Percentiles rank a stretch among this genome's conserved stretches.
These are phyloP conservation scores for Paracentrotus lividus DNA, from an alignment of 53 echinoderm and acorn worm species.

Conservation along the genomic window DNA sequence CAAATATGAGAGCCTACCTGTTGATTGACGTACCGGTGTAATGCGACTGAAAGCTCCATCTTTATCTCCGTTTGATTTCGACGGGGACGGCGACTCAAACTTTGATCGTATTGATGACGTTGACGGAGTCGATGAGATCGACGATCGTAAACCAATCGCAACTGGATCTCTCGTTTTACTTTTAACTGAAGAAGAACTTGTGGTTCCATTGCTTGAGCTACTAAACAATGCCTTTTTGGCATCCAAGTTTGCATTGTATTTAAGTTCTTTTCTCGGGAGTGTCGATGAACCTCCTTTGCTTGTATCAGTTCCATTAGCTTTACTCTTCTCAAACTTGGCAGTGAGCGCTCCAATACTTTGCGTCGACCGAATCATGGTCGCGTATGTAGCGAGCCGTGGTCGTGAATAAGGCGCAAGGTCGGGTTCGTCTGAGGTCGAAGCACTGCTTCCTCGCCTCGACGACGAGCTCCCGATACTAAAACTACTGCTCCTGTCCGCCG, in stretches of 20 bases:
- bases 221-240: slow-evolving; percentile 72
- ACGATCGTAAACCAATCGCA: slow-evolving; percentile 33
- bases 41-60: slow-evolving; percentile 41
- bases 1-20: slow-evolving; percentile 51
- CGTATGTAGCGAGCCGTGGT: slow-evolving; percentile 68
- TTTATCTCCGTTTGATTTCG: slow-evolving; percentile 44
- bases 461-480: slow-evolving; percentile 61
- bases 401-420: slow-evolving; percentile 56
- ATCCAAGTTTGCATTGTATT: slow-evolving; percentile 73
- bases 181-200: slow-evolving; percentile 21
- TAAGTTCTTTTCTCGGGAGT: slow-evolving; percentile 68
- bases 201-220: slow-evolving; percentile 53
- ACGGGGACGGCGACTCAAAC: slow-evolving; percentile 72
- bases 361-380: slow-evolving; percentile 83
- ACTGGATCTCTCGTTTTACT: slow-evolving; percentile 63
- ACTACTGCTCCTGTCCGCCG: slow-evolving; percentile 66
- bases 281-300: slow-evolving; percentile 52
- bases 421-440: slow-evolving; percentile 45
- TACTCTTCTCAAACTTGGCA: slow-evolving; percentile 87
- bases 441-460: slow-evolving; percentile 40
- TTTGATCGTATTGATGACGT: slow-evolving; percentile 74
- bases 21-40: slow-evolving; percentile 53
- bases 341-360: slow-evolving; percentile 87
- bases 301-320: slow-evolving; percentile 55
- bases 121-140: slow-evolving; percentile 50